Conservation (phyloP, 2,797 vertebrate genomes). For the Hipposideros larvatus region DNA sequence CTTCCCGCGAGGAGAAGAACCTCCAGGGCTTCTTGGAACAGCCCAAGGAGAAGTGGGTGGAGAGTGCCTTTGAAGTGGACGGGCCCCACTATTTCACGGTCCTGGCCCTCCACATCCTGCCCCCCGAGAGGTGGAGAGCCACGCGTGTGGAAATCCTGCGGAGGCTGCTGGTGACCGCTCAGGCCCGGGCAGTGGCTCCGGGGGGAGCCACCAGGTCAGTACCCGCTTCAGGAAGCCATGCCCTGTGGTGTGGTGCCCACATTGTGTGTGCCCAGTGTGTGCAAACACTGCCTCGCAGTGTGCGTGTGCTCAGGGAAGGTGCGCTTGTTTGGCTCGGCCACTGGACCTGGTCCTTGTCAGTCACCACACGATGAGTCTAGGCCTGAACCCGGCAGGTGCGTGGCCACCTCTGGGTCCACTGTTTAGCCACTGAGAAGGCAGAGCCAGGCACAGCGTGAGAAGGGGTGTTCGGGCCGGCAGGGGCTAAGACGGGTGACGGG, state of each 20-base stretch:
- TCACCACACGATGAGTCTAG: background rate
- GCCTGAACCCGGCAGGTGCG: background rate
- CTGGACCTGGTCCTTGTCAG: background rate
- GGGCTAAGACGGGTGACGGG: background rate
- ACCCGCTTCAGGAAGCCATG: background rate
- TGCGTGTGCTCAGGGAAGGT: rapidly evolving
- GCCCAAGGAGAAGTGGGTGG: slow-evolving; percentile 97
- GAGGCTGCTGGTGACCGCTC: slow-evolving; percentile 93
- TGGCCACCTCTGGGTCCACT: background rate
- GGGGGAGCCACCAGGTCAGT: slow-evolving; percentile 95
- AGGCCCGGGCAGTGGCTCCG: slow-evolving; percentile 93
- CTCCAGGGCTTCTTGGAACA: slow-evolving; percentile 98
- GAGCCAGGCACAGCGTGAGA: background rate
- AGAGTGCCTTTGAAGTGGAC: slow-evolving; percentile 97
- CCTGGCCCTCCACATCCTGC: slow-evolving; percentile 95
- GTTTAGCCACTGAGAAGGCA: background rate
- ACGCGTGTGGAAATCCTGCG: slow-evolving; percentile 93
- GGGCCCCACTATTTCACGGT: slow-evolving; percentile 98
- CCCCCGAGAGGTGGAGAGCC: slow-evolving; percentile 94
- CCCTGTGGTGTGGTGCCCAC: background rate
- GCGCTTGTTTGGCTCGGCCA: rapidly evolving
- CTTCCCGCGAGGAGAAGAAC: slow-evolving; percentile 98
- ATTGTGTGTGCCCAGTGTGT: rapidly evolving
- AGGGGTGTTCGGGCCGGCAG: rapidly evolving
- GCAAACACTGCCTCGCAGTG: rapidly evolving